Evolutionary conservation across 1,140 invertebrate genomes (phyloP).

Genomic region (Oncopodura yosiiana): DNA sequence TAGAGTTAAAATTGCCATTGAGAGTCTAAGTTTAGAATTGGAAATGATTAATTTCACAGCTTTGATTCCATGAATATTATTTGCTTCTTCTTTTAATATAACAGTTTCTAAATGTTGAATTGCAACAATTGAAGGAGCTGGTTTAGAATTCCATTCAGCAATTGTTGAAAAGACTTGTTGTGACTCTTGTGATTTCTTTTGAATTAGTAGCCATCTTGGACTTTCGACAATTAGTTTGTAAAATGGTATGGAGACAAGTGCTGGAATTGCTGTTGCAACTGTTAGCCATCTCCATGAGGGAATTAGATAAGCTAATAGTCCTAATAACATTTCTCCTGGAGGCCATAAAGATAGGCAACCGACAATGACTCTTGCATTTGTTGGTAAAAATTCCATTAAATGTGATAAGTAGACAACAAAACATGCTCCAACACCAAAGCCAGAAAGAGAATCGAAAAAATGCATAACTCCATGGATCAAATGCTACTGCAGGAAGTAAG

Average conservation of each 20-base stretch:
- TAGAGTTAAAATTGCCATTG: slow-evolving; percentile 8
- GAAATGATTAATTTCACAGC: slow-evolving; percentile 7
- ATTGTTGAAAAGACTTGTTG: slow-evolving; percentile 14
- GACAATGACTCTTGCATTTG: slow-evolving; percentile 19
- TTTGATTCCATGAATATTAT: slow-evolving; percentile 4
- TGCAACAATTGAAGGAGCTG: slow-evolving; percentile 1
- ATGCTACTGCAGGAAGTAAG: slow-evolving; percentile 9
- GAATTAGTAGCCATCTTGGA: slow-evolving; percentile 21
- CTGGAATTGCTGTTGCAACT: slow-evolving; percentile 9
- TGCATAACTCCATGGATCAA: slow-evolving; percentile 14
- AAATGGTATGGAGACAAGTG: slow-evolving; percentile 17
- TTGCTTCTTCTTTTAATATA: slow-evolving; percentile 4
- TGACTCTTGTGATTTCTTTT: slow-evolving; percentile 17
- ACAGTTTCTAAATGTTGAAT: slow-evolving; percentile 15
- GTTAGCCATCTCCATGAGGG: slow-evolving; percentile 23
- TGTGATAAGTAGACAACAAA: slow-evolving; percentile 26
- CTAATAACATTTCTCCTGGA: slow-evolving; percentile 21
- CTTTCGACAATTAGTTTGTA: slow-evolving; percentile 21
- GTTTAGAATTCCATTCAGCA: slow-evolving; percentile 23
- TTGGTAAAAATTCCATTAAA: slow-evolving; percentile 32
- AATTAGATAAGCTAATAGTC: slow-evolving; percentile 17
- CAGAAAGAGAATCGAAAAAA: slow-evolving; percentile 18
- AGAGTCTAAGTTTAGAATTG: slow-evolving; percentile 1
- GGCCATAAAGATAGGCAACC: slow-evolving; percentile 24
- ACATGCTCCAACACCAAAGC: slow-evolving; percentile 20